Percentiles rank a stretch among this genome's conserved stretches.
Conservation (phyloP, 2,797 vertebrate species). For the Lophius americanus region DNA sequence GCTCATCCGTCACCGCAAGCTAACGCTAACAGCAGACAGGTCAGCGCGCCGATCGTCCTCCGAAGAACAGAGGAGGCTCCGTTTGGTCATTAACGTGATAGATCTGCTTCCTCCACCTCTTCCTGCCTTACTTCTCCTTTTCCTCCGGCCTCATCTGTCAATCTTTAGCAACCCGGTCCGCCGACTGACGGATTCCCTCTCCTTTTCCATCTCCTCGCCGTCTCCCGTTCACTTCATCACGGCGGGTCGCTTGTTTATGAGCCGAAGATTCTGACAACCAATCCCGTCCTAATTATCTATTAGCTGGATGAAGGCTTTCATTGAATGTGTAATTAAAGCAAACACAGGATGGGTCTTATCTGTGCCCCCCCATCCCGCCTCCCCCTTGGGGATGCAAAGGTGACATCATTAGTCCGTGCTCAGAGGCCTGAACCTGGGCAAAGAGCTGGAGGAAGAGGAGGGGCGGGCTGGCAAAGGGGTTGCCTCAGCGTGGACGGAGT, state of each 20-base stretch:
- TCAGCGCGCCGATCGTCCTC: constrained; percentile 69
- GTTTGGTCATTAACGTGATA: constrained; percentile 74
- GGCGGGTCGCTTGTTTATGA: constrained; percentile 34
- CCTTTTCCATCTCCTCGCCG: background rate
- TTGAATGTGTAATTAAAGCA: constrained; percentile 68
- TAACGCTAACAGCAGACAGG: constrained; percentile 68
- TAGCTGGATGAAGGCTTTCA: constrained; percentile 61
- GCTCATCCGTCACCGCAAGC: constrained; percentile 65
- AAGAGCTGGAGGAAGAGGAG: constrained; percentile 32
- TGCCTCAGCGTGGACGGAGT: constrained; percentile 57
- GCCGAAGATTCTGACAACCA: constrained; percentile 14
- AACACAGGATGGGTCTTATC: constrained; percentile 50
- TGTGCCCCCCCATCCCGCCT: background rate
- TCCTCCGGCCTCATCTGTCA: constrained; percentile 52
- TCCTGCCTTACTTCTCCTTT: constrained; percentile 39
- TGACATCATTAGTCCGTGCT: constrained; percentile 77
- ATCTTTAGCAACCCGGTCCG: constrained; percentile 25
- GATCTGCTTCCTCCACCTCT: constrained; percentile 59
- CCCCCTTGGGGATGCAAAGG: constrained; percentile 51
- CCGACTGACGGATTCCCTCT: constrained; percentile 34
- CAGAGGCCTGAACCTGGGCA: constrained; percentile 37
- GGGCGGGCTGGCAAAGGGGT: constrained; percentile 7
- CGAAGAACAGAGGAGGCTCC: constrained; percentile 68
- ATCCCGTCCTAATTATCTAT: constrained; percentile 46
- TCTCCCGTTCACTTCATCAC: constrained; percentile 7